phyloP scores from a whole-genome alignment of 1,140 invertebrate species.

The Gonatopus flavifemur region DNA sequence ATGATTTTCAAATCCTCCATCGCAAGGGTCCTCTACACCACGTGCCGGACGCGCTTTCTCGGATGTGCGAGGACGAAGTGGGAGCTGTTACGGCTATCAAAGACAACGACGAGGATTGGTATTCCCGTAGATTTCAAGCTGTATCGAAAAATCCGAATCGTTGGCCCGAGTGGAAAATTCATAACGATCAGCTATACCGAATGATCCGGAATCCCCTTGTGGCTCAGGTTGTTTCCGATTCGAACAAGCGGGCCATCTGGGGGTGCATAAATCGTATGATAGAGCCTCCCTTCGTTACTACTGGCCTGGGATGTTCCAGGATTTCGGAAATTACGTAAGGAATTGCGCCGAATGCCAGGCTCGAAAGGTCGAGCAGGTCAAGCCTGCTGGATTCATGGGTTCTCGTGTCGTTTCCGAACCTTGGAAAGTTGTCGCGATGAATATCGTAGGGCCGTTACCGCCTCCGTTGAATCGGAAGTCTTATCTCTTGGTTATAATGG shows the following conservation, averaged over 20 bases:
- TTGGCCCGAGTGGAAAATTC: no score
- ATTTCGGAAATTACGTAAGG: conserved; percentile 26
- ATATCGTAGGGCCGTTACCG: conserved; percentile 41
- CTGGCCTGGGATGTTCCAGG: conserved; percentile 12
- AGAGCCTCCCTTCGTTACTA: conserved; percentile 7
- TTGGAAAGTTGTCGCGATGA: conserved; percentile 27
- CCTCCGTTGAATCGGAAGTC: conserved; percentile 24
- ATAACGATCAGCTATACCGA: no score
- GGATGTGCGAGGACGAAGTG: conserved; percentile 8
- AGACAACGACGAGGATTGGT: no score
- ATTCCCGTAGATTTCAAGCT: no score
- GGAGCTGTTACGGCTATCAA: no score
- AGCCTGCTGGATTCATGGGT: conserved; percentile 30
- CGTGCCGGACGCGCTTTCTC: conserved; percentile 15
- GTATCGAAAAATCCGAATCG: no score
- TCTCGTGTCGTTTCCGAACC: no score
- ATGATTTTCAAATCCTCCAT: conserved; percentile 5
- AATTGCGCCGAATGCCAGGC: conserved; percentile 19
- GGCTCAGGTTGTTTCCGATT: no score
- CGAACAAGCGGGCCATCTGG: conserved; percentile 44
- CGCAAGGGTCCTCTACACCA: no score
- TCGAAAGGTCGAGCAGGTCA: conserved; percentile 26
- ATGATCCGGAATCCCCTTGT: no score
- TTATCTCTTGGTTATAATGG: conserved; percentile 40
- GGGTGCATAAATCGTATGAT: conserved; percentile 39